Conservation (phyloP, 2,113 vertebrate genomes). For the Boleophthalmus pectinirostris region DNA sequence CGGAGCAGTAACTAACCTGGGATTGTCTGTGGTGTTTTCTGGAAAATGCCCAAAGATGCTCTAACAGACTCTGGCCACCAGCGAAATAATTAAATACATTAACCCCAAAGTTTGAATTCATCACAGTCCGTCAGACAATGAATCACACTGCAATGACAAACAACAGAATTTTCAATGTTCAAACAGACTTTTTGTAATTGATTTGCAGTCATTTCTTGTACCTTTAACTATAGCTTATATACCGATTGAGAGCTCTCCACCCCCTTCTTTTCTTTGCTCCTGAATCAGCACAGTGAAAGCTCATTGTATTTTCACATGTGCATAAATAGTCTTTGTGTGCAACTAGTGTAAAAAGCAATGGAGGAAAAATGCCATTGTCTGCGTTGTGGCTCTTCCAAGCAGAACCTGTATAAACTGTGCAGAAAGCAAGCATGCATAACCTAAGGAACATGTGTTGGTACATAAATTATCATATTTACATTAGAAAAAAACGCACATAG, state of each 20-base stretch:
- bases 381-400: slow-evolving; percentile 32
- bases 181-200: background rate
- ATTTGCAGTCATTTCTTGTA: background rate
- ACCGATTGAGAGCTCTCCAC: background rate
- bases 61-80: background rate
- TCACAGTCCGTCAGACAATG: background rate
- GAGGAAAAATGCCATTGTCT: slow-evolving; percentile 25
- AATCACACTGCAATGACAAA: background rate
- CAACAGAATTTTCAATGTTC: background rate
- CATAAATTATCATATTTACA: slow-evolving; percentile 50
- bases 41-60: background rate
- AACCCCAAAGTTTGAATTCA: background rate
- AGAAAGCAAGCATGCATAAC: slow-evolving; percentile 36
- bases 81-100: background rate
- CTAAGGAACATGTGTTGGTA: slow-evolving; percentile 42
- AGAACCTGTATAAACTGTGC: slow-evolving; percentile 29
- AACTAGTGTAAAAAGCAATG: slow-evolving; percentile 61
- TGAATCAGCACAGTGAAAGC: slow-evolving; percentile 3
- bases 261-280: background rate
- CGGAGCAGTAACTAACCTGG: background rate
- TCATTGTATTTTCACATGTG: slow-evolving; percentile 51
- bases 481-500: slow-evolving; percentile 19
- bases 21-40: background rate
- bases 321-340: slow-evolving; percentile 62
- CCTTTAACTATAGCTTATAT: background rate